Evolutionary conservation across 1,140 invertebrate genomes (phyloP), one percentile per base, ranked within the genome.

Genomic region (Meloidogyne exigua): DNA sequence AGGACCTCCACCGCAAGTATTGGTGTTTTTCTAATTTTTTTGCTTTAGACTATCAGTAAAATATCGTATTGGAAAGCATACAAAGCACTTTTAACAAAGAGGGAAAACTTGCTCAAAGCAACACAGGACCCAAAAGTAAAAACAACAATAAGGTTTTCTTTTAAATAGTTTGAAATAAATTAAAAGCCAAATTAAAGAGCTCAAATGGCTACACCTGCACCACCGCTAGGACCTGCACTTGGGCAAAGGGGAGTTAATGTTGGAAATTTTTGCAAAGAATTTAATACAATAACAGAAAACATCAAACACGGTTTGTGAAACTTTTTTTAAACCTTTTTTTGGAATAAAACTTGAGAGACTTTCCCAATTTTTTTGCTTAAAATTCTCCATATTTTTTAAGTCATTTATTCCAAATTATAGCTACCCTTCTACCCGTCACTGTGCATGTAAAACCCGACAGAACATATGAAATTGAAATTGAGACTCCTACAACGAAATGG

Each of bases 241-340:
- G 85, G 85, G 65, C 85, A 88, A 93, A 91, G 94, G 85, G 94
- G 94, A 64, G 92, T 99, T 39, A 98, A 99, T 87, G 96, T 99
- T 83, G 92, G 93, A 67, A 91, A 92, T 68, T 99, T 99, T 89
- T 95, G 94, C 86, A 98, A 99, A 90, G 96, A 99, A 81, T 99
- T 99, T 83, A 99, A 99, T 89, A 92, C 94, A 84, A 92, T 90
- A 87, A 99, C 96, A 1, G 92, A 92, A 75, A 91, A 96, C 82
- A 92, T 95, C 26, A 98, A 95, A 88, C 92, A 92, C 88, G 96
- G 96, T 23, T 73, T 36, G 39, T 65, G 12, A 23, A 42, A n/a
- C n/a, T n/a, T n/a, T n/a, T 4, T 71, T 71, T 71, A n/a, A 21
- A n/a, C 18, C 2, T 2, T 32, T 32, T 32, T 32, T 3, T 32